phyloP scores from a whole-genome alignment of 2,113 vertebrate species.

The Cranoglanis bouderius region DNA sequence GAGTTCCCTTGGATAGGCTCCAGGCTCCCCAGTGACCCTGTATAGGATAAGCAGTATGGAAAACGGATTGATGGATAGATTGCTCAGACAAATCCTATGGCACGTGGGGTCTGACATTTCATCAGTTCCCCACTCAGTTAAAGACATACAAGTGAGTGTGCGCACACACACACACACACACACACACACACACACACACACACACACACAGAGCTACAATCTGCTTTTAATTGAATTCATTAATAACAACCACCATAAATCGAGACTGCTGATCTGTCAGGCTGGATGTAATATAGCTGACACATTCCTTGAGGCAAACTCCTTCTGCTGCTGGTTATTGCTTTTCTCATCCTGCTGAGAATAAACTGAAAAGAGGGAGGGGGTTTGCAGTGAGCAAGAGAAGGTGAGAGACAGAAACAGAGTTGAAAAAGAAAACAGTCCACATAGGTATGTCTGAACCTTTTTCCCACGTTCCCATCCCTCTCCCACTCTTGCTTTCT shows the following conservation, averaged over 20 bases:
- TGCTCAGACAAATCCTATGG: background rate
- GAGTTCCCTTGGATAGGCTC: no score
- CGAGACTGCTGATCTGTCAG: conserved; percentile 42
- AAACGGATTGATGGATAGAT: background rate
- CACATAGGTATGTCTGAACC: conserved; percentile 17
- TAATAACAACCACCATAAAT: conserved; percentile 58
- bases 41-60: no score
- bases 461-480: background rate
- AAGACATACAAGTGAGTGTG: background rate
- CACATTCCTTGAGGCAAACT: conserved; percentile 40
- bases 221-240: conserved; percentile 63
- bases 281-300: conserved; percentile 37
- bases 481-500: background rate
- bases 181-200: conserved; percentile 30
- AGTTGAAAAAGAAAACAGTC: background rate
- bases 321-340: conserved; percentile 46
- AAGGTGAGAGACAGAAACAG: background rate
- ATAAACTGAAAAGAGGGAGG: background rate
- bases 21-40: no score
- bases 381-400: background rate
- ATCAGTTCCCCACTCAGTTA: background rate
- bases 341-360: conserved; percentile 23
- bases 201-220: conserved; percentile 33
- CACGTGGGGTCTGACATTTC: background rate
- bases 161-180: conserved; percentile 20